Evolutionary conservation across 2,888 invertebrate species (phyloP).

Genomic region (Drosophila robusta): DNA sequence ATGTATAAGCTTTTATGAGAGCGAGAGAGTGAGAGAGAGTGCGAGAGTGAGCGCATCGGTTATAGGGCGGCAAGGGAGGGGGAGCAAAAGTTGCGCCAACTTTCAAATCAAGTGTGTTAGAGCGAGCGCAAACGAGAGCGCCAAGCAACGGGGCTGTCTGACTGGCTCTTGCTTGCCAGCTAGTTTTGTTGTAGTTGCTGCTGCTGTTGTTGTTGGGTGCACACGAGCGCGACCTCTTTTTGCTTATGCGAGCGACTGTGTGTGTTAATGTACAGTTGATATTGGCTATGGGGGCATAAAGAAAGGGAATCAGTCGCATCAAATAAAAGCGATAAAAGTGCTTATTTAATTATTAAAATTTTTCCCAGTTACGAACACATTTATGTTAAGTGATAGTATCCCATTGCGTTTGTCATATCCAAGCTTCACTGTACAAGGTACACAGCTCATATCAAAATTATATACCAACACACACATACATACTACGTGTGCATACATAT

Average conservation of each 20-base stretch:
- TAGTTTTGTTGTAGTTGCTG: slow-evolving; percentile 38
- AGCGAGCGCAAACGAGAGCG: slow-evolving; percentile 75
- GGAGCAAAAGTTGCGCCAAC: slow-evolving; percentile 66
- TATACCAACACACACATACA: slow-evolving; percentile 24
- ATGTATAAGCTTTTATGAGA: slow-evolving; percentile 49
- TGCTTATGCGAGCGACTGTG: slow-evolving; percentile 28
- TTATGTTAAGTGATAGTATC: not conserved
- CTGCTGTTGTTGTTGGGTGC: slow-evolving; percentile 67
- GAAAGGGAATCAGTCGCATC: slow-evolving; percentile 22
- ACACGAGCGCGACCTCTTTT: slow-evolving; percentile 80
- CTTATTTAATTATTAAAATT: not conserved
- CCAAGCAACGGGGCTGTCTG: slow-evolving; percentile 59
- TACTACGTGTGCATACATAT: slow-evolving; percentile 4
- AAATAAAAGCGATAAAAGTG: slow-evolving; percentile 17
- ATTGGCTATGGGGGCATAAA: slow-evolving; percentile 44
- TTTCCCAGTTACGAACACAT: not conserved
- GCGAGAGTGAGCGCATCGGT: slow-evolving; percentile 19
- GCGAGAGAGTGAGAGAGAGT: slow-evolving; percentile 58
- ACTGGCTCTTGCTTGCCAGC: slow-evolving; percentile 51
- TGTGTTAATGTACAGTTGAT: slow-evolving; percentile 66
- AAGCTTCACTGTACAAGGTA: slow-evolving; percentile 45
- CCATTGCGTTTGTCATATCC: slow-evolving; percentile 9
- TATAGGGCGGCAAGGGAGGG: slow-evolving; percentile 7
- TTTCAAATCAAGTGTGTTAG: slow-evolving; percentile 66
- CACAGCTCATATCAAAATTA: slow-evolving; percentile 52